A percentile compares a stretch with the other conserved stretches of the same genome.
phyloP scores from a whole-genome alignment of 2,797 vertebrate species.

The Sebastes diaconus region DNA sequence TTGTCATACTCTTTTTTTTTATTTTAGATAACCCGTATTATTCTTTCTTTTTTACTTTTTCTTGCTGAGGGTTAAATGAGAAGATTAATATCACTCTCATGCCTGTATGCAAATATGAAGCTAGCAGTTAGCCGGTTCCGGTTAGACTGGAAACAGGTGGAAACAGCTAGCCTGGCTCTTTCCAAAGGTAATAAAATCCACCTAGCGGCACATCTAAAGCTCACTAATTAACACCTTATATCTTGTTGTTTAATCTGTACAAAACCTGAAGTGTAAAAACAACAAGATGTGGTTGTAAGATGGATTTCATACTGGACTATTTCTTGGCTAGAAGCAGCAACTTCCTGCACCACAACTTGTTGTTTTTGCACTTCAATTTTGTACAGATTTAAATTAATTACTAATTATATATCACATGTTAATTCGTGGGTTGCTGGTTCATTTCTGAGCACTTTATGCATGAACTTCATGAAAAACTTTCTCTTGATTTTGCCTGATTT shows the following conservation, averaged over 20 bases:
- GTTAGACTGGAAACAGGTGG: not conserved
- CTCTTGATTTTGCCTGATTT: no score
- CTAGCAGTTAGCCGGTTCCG: not conserved
- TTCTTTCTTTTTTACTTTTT: not conserved
- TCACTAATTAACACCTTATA: no score
- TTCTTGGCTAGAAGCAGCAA: not conserved
- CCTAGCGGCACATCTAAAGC: accelerated
- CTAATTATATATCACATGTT: not conserved
- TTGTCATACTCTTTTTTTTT: not conserved
- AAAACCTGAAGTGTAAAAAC: no score
- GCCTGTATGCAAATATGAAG: not conserved
- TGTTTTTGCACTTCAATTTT: not conserved
- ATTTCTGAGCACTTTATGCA: no score
- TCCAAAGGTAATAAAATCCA: no score
- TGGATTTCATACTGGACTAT: not conserved
- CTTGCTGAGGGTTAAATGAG: not conserved
- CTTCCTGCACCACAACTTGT: not conserved
- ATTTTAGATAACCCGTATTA: not conserved
- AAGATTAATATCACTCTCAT: not conserved
- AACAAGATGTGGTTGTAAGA: no score
- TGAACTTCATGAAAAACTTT: no score
- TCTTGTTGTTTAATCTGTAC: no score
- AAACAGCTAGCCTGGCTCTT: not conserved
- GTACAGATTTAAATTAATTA: not conserved
- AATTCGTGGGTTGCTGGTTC: not conserved